Percentiles rank a stretch among this genome's conserved stretches.
Evolutionary conservation across 2,888 invertebrate species (phyloP).

Genomic region (Sinelater perroti): DNA sequence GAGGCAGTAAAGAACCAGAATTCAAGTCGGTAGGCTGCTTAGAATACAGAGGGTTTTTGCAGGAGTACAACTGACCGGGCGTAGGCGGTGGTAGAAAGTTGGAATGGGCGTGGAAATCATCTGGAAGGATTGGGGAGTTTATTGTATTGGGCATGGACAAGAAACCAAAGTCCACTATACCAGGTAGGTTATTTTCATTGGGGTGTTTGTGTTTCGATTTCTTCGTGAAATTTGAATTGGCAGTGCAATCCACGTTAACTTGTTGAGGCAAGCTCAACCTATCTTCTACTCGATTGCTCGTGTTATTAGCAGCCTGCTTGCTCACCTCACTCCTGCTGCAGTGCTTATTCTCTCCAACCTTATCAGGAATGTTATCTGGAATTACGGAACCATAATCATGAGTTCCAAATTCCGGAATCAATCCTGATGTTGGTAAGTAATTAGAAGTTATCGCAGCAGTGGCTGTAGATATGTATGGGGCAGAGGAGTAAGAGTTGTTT

Average conservation of each 20-base stretch:
- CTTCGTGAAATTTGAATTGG: constrained; percentile 40
- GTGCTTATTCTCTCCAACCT: constrained; percentile 23
- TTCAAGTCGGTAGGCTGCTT: constrained; percentile 51
- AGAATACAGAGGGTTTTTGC: constrained; percentile 57
- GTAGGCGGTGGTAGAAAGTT: constrained; percentile 55
- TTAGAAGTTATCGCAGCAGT: constrained; percentile 50
- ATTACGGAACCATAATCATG: constrained; percentile 43
- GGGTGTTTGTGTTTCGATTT: constrained; percentile 51
- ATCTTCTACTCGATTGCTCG: constrained; percentile 19
- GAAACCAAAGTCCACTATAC: constrained; percentile 57
- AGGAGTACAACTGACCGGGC: constrained; percentile 54
- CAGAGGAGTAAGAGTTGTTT: constrained; percentile 34
- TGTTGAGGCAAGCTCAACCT: constrained; percentile 11
- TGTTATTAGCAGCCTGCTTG: constrained; percentile 15
- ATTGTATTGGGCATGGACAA: constrained; percentile 57
- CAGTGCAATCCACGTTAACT: constrained; percentile 28
- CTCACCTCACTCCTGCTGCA: constrained; percentile 15
- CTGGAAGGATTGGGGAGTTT: constrained; percentile 59
- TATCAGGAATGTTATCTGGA: constrained; percentile 21
- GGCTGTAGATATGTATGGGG: constrained; percentile 29
- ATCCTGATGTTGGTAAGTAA: constrained; percentile 52
- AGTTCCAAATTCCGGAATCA: constrained; percentile 49
- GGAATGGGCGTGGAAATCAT: constrained; percentile 58
- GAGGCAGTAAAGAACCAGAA: constrained; percentile 47
- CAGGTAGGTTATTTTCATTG: constrained; percentile 47